These are phyloP conservation scores for Dicyrtomina minuta DNA, from an alignment of 2,888 invertebrate genomes.

Conservation along the genomic window DNA sequence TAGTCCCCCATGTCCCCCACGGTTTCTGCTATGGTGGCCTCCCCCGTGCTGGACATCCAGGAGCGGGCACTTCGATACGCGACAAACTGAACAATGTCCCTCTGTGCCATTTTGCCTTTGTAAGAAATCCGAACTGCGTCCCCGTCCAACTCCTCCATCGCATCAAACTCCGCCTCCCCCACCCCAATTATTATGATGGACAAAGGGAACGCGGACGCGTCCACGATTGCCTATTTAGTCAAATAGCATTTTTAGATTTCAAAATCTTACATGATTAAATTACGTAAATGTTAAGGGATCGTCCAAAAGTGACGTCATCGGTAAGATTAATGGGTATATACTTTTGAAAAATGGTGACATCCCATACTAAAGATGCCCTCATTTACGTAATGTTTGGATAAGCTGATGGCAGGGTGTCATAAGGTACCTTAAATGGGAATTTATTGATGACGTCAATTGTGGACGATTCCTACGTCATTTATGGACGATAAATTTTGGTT, in stretches of 20 bases:
- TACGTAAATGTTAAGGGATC: neutral
- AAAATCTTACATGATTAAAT: neutral
- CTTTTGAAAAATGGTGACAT: too few relatives aligned
- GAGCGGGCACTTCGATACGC: slow-evolving; percentile 55
- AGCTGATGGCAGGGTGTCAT: too few relatives aligned
- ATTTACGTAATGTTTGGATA: too few relatives aligned
- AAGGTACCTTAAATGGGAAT: too few relatives aligned
- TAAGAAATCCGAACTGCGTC: slow-evolving; percentile 56
- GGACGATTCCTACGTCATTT: too few relatives aligned
- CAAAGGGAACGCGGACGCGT: slow-evolving; percentile 62
- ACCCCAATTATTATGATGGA: slow-evolving; percentile 66
- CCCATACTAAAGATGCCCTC: too few relatives aligned
- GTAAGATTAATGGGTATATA: too few relatives aligned
- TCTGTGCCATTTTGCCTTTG: slow-evolving; percentile 58
- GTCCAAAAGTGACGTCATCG: too few relatives aligned
- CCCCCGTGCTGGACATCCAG: slow-evolving; percentile 40
- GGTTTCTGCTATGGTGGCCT: slow-evolving; percentile 41
- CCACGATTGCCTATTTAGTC: slow-evolving; percentile 56
- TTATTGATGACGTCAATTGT: too few relatives aligned
- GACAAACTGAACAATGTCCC: slow-evolving; percentile 67
- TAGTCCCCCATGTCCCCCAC: too few relatives aligned
- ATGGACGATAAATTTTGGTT: too few relatives aligned
- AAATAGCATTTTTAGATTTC: neutral
- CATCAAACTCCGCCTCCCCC: slow-evolving; percentile 61
- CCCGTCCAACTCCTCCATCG: slow-evolving; percentile 63